Evolutionary conservation across 2,113 vertebrate species (phyloP).

Genomic region (Salvelinus sp.): DNA sequence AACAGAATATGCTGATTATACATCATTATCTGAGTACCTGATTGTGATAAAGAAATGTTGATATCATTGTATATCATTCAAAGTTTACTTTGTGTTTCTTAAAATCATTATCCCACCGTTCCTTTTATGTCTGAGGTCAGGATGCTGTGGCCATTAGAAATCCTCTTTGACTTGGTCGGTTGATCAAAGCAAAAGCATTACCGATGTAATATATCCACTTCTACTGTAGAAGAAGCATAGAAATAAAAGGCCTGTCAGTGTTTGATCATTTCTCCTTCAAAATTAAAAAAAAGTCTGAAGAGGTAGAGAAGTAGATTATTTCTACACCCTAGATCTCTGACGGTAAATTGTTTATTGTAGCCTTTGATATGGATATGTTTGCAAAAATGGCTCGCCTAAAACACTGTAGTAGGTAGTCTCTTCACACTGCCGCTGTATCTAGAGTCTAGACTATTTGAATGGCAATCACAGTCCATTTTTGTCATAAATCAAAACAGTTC

Average conservation of each 20-base stretch:
- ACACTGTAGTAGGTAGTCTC: background rate
- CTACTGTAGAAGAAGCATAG: background rate
- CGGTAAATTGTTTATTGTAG: background rate
- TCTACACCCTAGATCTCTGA: background rate
- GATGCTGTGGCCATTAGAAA: background rate
- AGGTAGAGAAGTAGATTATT: background rate
- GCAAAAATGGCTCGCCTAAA: background rate
- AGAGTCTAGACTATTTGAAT: background rate
- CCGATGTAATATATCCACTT: background rate
- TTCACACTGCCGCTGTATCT: too few relatives aligned
- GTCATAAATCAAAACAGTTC: background rate
- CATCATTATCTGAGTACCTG: background rate
- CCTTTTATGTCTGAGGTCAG: background rate
- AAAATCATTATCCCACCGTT: background rate
- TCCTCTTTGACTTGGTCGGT: background rate
- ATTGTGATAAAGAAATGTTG: background rate
- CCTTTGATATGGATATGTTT: constrained; percentile 1
- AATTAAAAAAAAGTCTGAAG: background rate
- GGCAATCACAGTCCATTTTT: background rate
- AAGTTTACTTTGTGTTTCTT: background rate
- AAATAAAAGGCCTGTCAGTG: too few relatives aligned
- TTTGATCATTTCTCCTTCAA: background rate
- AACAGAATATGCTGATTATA: background rate
- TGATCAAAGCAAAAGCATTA: background rate
- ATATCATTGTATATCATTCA: background rate